Evolutionary conservation across 2,113 vertebrate genomes (phyloP), one percentile per base, ranked within the genome.

Genomic region (Prinia subflava): DNA sequence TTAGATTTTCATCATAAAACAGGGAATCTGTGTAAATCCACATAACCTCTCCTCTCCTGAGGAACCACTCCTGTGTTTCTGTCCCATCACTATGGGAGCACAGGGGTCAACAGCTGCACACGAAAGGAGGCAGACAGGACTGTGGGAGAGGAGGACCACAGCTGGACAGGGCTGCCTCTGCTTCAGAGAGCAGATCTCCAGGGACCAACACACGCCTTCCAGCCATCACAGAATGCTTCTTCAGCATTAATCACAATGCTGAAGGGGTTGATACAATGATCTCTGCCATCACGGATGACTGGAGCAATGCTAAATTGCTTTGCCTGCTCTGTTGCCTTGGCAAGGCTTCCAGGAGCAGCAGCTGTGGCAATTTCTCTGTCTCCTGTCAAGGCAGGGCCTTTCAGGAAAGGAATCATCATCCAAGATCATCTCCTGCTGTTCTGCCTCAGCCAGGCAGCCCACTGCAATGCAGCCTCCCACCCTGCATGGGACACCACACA

Each of bases 201-300:
- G 90, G 80, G 93, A 75, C 83, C 53, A 17, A 30, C 0, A 0
- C n/a, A 70, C 42, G 62, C 76, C 44, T 84, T 79, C 74, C 83
- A 94, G 76, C 52, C 64, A 62, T 78, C 83, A 39, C 20, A 78
- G 85, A 49, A 78, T 90, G 88, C 83, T 90, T 95, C 81, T 77
- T 93, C 92, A 89, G 90, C 92, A 64, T 83, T 94, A 93, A 93
- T 65, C 15, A 9, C 79, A 25, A 78, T 68, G 73, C 76, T 80
- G n/a, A 70, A 96, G 90, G 68, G 90, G 73, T 83, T 74, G 71
- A 75, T 44, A 73, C 83, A 88, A 96, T 71, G 92, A 96, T 86
- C 79, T 80, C 71, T 95, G 83, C 88, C 76, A 92, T 78, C 92
- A 96, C 23, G 44, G 95, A 90, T 93, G 86, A 88, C 83, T 94